Percentiles rank a stretch among this genome's conserved stretches.
Conservation (phyloP, 2,797 vertebrate species). For the Eupleurogrammus muticus region DNA sequence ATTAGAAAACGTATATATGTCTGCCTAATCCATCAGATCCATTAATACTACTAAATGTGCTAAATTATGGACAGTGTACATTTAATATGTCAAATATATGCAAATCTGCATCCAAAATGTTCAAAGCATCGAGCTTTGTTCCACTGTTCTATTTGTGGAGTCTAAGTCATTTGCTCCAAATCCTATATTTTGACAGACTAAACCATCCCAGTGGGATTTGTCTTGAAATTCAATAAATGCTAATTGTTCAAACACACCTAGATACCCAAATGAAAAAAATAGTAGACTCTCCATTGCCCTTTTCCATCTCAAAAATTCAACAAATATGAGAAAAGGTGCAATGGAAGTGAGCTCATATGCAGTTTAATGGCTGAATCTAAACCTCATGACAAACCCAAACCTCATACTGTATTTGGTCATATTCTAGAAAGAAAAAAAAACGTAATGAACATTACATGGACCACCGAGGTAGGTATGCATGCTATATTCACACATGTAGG, state of each 20-base stretch:
- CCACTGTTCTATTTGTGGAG: background rate
- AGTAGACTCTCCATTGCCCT: background rate
- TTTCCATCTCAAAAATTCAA: background rate
- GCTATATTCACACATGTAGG: slow-evolving; percentile 58
- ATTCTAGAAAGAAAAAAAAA: slow-evolving; percentile 41
- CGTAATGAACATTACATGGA: slow-evolving; percentile 58
- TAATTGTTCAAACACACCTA: too few species aligned
- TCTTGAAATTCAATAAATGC: too few species aligned
- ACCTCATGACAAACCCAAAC: slow-evolving; percentile 32
- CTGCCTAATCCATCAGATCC: too few species aligned
- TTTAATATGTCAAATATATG: background rate
- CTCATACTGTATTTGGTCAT: slow-evolving; percentile 33
- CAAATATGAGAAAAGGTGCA: slow-evolving; percentile 16
- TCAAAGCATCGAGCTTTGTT: slow-evolving; percentile 8
- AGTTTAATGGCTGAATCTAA: slow-evolving; percentile 28
- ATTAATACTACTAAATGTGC: too few species aligned
- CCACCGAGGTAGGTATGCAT: slow-evolving; percentile 61
- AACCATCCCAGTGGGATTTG: background rate
- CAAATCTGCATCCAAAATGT: background rate
- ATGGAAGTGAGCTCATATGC: slow-evolving; percentile 15
- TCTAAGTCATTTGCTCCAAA: background rate
- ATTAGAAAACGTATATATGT: too few species aligned
- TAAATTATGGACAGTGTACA: background rate
- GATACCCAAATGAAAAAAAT: background rate
- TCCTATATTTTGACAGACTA: background rate